phyloP scores from a whole-genome alignment of 2,113 vertebrate species.

The Erinaceus europaeus region DNA sequence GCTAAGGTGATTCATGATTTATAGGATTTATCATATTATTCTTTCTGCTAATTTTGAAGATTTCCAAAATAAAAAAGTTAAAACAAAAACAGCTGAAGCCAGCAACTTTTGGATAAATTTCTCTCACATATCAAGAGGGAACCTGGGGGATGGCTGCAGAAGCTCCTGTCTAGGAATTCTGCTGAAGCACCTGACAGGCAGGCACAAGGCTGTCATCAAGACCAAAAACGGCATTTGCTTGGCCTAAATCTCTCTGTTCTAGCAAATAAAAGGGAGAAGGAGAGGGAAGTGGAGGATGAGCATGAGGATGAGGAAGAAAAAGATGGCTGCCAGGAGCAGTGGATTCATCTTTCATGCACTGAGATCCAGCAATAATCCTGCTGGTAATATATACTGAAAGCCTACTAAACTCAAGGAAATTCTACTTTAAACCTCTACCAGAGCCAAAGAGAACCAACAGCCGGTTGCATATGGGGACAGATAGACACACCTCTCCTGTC shows the following conservation, averaged over 20 bases:
- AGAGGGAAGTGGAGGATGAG: too few species aligned
- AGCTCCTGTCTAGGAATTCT: background rate
- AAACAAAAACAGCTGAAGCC: background rate
- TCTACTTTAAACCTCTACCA: background rate
- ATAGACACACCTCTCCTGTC: background rate
- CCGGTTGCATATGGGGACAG: background rate
- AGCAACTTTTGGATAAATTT: background rate
- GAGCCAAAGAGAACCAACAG: background rate
- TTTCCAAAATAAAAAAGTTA: background rate
- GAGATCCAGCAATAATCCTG: too few species aligned
- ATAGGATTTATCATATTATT: background rate
- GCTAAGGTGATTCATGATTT: background rate
- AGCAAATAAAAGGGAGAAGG: too few species aligned
- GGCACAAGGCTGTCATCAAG: background rate
- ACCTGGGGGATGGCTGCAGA: background rate
- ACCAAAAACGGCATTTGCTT: background rate
- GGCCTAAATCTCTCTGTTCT: background rate
- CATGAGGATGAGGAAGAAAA: too few species aligned
- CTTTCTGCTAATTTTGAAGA: background rate
- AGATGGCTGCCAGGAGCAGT: too few species aligned
- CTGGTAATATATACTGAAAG: too few species aligned
- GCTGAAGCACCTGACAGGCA: background rate
- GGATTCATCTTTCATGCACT: too few species aligned
- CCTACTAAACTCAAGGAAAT: background rate
- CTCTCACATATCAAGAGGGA: background rate